phyloP scores from a whole-genome alignment of 2,797 vertebrate genomes.

The Microchirus variegatus region DNA sequence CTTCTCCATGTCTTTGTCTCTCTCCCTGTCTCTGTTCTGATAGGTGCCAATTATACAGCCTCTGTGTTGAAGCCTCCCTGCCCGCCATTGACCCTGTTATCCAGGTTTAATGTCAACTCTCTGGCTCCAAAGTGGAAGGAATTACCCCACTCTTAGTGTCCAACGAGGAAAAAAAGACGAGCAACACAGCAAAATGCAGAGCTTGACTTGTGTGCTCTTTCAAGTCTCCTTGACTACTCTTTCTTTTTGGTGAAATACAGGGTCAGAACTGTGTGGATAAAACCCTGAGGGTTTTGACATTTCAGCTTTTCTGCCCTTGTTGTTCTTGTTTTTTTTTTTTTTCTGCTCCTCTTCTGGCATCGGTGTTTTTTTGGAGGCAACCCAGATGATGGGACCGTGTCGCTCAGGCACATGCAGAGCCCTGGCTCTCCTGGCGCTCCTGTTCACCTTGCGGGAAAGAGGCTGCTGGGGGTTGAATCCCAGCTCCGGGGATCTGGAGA shows the following conservation, averaged over 20 bases:
- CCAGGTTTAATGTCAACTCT: conserved; percentile 80
- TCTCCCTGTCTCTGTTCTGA: conserved; percentile 58
- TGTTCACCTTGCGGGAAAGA: conserved; percentile 85
- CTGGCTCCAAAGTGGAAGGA: conserved; percentile 78
- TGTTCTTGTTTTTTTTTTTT: conserved; percentile 16
- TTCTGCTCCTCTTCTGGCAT: conserved; percentile 54
- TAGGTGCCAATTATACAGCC: conserved; percentile 83
- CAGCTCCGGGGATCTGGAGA: conserved; percentile 68
- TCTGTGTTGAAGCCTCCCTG: conserved; percentile 74
- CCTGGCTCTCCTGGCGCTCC: conserved; percentile 85
- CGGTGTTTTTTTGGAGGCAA: conserved; percentile 51
- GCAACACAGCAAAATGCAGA: conserved; percentile 62
- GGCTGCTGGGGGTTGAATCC: conserved; percentile 76
- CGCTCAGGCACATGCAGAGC: conserved; percentile 68
- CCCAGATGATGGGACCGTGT: conserved; percentile 87
- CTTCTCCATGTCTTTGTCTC: conserved; percentile 68
- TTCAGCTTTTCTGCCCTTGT: conserved; percentile 53
- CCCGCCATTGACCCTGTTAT: conserved; percentile 70
- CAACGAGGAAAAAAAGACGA: conserved; percentile 65
- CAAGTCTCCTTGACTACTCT: conserved; percentile 53
- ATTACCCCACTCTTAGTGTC: conserved; percentile 79
- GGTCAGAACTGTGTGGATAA: conserved; percentile 70
- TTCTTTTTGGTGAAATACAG: conserved; percentile 61
- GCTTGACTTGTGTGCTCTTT: conserved; percentile 54
- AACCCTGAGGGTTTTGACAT: conserved; percentile 72